Base-by-base conservation (phyloP, 1,140 invertebrate species). In the Heliothis virescens region DNA sequence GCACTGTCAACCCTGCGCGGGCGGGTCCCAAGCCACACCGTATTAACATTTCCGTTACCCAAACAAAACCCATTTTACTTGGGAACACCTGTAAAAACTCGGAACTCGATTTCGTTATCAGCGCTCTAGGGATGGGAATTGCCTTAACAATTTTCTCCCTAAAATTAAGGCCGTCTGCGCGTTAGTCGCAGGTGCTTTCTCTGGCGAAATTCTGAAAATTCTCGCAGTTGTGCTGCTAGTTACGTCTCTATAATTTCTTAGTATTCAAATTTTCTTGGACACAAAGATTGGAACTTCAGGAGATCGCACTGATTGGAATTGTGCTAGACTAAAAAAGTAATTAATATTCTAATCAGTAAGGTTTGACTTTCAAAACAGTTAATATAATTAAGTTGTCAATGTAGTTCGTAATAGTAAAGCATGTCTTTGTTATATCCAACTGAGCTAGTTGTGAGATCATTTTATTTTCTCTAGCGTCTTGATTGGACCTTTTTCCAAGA, bases 31-130 rank as follows among this genome's bases (percentile, higher is more conserved):
- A 75, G 57, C 18, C 72, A 47, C 34, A 21, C 21, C 72, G 41
- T 60, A 72, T 62, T 62, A 60, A 75, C 72, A 75, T 52, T 71
- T 71, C 67, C 21, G 34, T 71, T 50, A 41, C 12, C 67, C 67
- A 71, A 71, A 71, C 67, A 71, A 71, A 75, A 48, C 57, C 52
- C 53, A 72, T 72, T 72, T 48, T 26, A 60, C 72, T 75, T 75
- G 26, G n/a, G 55, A 75, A 75, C 72, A 75, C 72, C 72, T 75
- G 72, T 75, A 75, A 75, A 75, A 75, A 75, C 72, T 75, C 41
- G 55, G 67, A 75, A 48, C 69, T 72, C 52, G 57, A 75, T 75
- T 75, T 62, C 57, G 41, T 75, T 75, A 75, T 75, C 72, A 75
- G 59, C 57, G 34, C 47, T 60, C 2, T 16, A 52, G 16, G 55